A percentile compares a stretch with the other conserved stretches of the same genome.
phyloP scores from a whole-genome alignment of 2,888 invertebrate genomes.

The Meteorus colon region DNA sequence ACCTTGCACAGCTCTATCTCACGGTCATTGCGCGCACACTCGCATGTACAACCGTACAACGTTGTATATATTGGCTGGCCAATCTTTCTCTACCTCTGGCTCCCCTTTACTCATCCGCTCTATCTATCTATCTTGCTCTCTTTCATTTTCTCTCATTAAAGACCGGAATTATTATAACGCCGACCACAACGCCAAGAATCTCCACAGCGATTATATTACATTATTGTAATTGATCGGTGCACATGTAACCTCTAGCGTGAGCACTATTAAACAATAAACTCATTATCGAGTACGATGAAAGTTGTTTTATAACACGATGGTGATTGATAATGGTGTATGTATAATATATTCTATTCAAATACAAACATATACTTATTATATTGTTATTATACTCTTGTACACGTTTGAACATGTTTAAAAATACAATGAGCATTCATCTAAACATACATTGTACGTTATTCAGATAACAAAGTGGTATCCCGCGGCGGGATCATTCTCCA shows the following conservation, averaged over 20 bases:
- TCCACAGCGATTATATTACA: conserved; percentile 64
- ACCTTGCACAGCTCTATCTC: conserved; percentile 39
- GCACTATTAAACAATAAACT: conserved; percentile 67
- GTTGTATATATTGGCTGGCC: conserved; percentile 15
- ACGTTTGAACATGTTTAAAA: background rate
- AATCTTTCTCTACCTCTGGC: conserved; percentile 9
- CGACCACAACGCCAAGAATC: conserved; percentile 53
- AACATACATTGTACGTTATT: background rate
- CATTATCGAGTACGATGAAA: conserved; percentile 56
- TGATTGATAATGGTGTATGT: background rate
- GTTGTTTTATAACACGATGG: conserved; percentile 22
- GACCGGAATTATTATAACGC: conserved; percentile 59
- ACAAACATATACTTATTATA: background rate
- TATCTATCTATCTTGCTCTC: conserved; percentile 14
- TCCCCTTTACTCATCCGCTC: conserved; percentile 42
- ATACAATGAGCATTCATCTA: background rate
- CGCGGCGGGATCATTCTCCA: background rate
- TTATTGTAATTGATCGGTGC: conserved; percentile 68
- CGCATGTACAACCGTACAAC: conserved; percentile 2
- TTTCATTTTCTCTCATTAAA: conserved; percentile 60
- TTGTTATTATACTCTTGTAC: background rate
- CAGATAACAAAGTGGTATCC: background rate
- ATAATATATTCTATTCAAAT: background rate
- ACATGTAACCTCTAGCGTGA: conserved; percentile 57
- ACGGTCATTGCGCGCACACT: conserved; percentile 21